Evolutionary conservation across 1,140 invertebrate species (phyloP).

Genomic region (Drosophila ohnishii): DNA sequence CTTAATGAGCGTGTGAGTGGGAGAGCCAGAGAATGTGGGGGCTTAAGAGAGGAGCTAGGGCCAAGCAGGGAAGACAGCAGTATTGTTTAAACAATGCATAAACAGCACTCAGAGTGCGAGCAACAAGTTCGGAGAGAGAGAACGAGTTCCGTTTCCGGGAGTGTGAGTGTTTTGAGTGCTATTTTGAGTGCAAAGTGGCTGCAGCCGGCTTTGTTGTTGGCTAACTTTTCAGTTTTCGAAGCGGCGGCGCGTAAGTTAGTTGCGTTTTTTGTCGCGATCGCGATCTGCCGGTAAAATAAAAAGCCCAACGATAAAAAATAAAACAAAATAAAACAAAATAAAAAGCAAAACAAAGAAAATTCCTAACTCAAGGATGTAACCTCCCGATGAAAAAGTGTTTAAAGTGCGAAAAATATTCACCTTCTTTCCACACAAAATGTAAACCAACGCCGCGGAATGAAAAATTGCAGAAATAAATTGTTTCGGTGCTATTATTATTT

Average conservation of each 20-base stretch:
- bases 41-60: slow-evolving; percentile 15
- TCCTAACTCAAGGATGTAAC: slow-evolving; percentile 38
- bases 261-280: slow-evolving; percentile 58
- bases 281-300: slow-evolving; percentile 51
- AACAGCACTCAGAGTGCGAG: slow-evolving; percentile 53
- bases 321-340: neutral
- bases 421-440: slow-evolving; percentile 30
- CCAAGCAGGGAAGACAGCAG: slow-evolving; percentile 10
- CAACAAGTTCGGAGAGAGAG: slow-evolving; percentile 62
- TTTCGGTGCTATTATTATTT: slow-evolving; percentile 35
- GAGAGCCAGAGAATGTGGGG: slow-evolving; percentile 2
- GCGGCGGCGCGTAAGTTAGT: slow-evolving; percentile 75
- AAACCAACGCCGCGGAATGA: slow-evolving; percentile 29
- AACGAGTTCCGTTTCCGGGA: slow-evolving; percentile 70
- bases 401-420: slow-evolving; percentile 38
- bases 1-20: slow-evolving; percentile 47
- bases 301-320: neutral
- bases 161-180: slow-evolving; percentile 36
- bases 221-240: slow-evolving; percentile 64
- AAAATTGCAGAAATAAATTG: slow-evolving; percentile 49
- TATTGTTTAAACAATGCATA: slow-evolving; percentile 42
- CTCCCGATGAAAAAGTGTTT: slow-evolving; percentile 24
- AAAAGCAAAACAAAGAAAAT: slow-evolving; percentile 6
- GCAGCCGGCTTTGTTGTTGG: slow-evolving; percentile 68
- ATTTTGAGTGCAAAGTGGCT: slow-evolving; percentile 67